Percentiles rank a stretch among this genome's conserved stretches.
These are phyloP conservation scores for Plectropomus leopardus DNA, from an alignment of 2,113 vertebrate genomes.

Conservation along the genomic window DNA sequence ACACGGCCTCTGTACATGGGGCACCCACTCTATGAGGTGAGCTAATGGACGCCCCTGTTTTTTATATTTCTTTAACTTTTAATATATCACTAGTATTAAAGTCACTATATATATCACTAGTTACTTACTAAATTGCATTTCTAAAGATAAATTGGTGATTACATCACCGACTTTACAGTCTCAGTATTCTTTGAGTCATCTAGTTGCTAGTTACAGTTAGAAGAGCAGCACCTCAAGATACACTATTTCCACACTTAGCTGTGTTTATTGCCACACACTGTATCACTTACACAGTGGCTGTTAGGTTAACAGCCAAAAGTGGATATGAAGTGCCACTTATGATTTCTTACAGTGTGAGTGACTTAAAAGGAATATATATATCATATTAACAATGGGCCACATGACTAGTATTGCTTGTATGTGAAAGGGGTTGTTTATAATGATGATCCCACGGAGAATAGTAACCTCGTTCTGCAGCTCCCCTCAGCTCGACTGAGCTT, in stretches of 20 bases:
- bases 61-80: not conserved
- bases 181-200: not conserved
- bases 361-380: not conserved
- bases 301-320: not conserved
- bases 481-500: not conserved
- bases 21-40: too few species aligned
- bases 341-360: not conserved
- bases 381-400: too few species aligned
- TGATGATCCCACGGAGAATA: not conserved
- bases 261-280: not conserved
- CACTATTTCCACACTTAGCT: not conserved
- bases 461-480: not conserved
- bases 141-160: not conserved
- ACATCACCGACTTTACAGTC: not conserved
- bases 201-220: not conserved
- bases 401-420: too few species aligned
- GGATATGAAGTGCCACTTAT: not conserved
- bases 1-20: too few species aligned
- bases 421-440: not conserved
- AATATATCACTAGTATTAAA: too few species aligned
- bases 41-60: too few species aligned
- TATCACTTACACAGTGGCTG: not conserved
- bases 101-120: constrained; percentile 1
- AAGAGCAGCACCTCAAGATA: not conserved
- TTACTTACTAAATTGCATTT: not conserved